These are phyloP conservation scores for Leguminivora glycinivorella DNA, from an alignment of 1,140 invertebrate genomes.

Conservation along the genomic window DNA sequence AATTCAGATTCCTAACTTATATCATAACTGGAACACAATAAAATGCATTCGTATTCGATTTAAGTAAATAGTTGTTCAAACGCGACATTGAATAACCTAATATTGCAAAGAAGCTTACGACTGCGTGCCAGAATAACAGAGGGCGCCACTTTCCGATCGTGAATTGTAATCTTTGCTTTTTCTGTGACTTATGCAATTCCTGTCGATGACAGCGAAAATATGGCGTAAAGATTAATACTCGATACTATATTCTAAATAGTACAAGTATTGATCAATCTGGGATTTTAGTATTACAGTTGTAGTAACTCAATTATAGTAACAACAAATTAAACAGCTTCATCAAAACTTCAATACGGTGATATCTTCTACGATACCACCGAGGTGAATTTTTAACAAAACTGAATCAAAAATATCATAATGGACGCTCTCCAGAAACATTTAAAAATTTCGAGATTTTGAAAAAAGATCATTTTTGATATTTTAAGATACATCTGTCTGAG, in stretches of 20 bases:
- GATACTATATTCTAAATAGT: too few species aligned
- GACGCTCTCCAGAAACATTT: background rate
- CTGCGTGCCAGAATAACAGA: constrained; percentile 1
- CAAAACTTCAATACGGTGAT: background rate
- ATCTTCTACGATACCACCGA: background rate
- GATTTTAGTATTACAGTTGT: background rate
- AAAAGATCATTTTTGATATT: background rate
- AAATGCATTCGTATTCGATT: constrained; percentile 24
- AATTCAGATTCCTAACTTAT: constrained; percentile 20
- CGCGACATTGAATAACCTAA: constrained; percentile 12
- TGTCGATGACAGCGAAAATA: too few species aligned
- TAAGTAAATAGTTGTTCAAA: constrained; percentile 27
- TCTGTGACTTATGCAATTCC: too few species aligned
- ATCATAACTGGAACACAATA: constrained; percentile 17
- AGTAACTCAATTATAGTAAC: background rate
- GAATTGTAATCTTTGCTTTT: background rate
- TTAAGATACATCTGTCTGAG: background rate
- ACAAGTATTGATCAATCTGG: too few species aligned
- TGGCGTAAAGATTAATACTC: too few species aligned
- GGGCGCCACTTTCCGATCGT: background rate
- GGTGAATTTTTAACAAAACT: background rate
- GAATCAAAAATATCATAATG: background rate
- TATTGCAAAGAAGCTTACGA: constrained; percentile 21
- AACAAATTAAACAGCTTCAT: background rate
- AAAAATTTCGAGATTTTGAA: background rate